Percentiles rank a stretch among this genome's conserved stretches.
These are phyloP conservation scores for Muntiacus reevesi DNA, from an alignment of 2,113 vertebrate species.

Conservation along the genomic window DNA sequence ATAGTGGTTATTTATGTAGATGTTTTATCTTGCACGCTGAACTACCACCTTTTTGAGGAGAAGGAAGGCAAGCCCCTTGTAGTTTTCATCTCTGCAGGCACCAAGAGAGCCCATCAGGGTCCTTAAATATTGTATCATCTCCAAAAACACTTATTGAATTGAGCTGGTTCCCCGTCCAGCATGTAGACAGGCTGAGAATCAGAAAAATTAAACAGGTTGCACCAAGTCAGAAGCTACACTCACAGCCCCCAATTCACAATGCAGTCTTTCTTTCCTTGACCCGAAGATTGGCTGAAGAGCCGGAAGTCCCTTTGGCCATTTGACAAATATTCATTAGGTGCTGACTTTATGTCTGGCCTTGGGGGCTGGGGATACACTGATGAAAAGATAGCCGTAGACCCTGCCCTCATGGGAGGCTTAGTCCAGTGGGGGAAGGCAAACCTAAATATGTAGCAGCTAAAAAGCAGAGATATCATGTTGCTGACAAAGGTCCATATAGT, in stretches of 20 bases:
- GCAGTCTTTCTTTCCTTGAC: slow-evolving; percentile 33
- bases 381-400: neutral
- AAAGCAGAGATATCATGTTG: neutral
- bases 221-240: neutral
- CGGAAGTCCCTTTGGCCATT: neutral
- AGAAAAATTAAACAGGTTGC: slow-evolving; percentile 38
- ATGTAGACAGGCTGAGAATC: neutral
- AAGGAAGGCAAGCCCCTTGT: neutral
- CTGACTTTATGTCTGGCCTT: neutral
- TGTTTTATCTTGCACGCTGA: neutral
- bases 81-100: neutral
- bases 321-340: slow-evolving; percentile 9
- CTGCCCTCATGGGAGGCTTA: neutral
- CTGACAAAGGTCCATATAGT: neutral
- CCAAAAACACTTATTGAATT: neutral
- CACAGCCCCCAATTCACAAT: neutral
- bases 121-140: neutral
- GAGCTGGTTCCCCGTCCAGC: neutral
- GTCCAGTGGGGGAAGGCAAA: neutral
- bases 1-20: neutral
- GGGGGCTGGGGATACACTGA: neutral
- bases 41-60: neutral
- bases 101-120: neutral
- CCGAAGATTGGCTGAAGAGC: neutral
- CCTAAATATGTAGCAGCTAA: neutral